Evolutionary conservation across 2,888 invertebrate species (phyloP).

Genomic region (Thecophora atra): DNA sequence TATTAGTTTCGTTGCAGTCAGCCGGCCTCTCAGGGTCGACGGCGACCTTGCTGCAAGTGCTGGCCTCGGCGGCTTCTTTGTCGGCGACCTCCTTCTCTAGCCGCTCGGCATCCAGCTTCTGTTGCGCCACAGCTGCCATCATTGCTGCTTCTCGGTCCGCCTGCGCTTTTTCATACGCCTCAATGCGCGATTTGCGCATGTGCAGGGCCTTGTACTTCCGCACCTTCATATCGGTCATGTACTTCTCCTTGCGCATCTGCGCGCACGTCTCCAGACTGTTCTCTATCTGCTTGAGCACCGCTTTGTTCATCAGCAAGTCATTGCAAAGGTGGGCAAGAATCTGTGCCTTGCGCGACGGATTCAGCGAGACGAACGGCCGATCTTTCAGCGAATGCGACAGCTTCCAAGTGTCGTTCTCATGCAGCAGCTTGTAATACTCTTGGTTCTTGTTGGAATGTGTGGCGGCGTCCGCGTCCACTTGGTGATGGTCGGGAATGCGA

Average conservation of each 20-base stretch:
- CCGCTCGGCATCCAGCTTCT: constrained; percentile 66
- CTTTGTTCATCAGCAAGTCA: constrained; percentile 92
- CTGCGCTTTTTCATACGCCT: constrained; percentile 73
- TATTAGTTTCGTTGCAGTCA: constrained; percentile 34
- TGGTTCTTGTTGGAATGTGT: constrained; percentile 80
- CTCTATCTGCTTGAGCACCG: constrained; percentile 89
- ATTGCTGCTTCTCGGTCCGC: constrained; percentile 63
- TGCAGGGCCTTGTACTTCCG: constrained; percentile 82
- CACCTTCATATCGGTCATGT: constrained; percentile 91
- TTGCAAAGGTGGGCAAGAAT: constrained; percentile 93
- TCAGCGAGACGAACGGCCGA: constrained; percentile 86
- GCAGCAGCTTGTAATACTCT: constrained; percentile 80
- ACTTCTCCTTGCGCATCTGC: constrained; percentile 88
- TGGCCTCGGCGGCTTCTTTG: constrained; percentile 41
- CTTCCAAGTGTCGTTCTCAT: constrained; percentile 81
- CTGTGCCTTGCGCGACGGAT: constrained; percentile 85
- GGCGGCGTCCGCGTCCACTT: constrained; percentile 74
- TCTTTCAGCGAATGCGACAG: constrained; percentile 82
- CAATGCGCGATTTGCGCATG: constrained; percentile 78
- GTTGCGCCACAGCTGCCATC: constrained; percentile 59
- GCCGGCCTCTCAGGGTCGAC: not conserved
- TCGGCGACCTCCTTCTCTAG: constrained; percentile 50
- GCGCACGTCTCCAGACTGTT: constrained; percentile 85
- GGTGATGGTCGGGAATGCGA: constrained; percentile 84
- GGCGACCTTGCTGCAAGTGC: not conserved